Base-by-base conservation (phyloP, 2,797 vertebrate species). In the Margarornis squamiger region DNA sequence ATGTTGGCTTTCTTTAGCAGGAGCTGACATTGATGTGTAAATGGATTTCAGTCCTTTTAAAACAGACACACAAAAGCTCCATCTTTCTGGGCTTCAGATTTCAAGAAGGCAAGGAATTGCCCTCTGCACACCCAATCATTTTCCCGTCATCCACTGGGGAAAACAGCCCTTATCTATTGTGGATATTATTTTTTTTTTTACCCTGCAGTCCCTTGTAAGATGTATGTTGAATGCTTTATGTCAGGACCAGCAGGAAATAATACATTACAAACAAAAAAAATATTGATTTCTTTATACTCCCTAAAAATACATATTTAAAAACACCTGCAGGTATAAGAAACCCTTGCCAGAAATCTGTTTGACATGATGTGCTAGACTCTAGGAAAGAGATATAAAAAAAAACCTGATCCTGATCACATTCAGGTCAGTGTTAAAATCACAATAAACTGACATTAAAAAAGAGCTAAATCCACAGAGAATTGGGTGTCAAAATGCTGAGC, bases 291-390 rank as follows among this genome's bases (percentile, higher is more conserved):
- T 93, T 96, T 96, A 87, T 90, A 76, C 22, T 88, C 82, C 68
- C 92, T 94, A 95, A 96, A 96, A 95, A 93, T 95, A 94, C 68
- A 86, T 88, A 92, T 85, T 96, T 94, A 73, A 82, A 96, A 96
- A 90, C 83, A 97, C 71, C 91, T 96, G 76, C 88, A 95, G 93
- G 52, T 92, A 49, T 88, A 88, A 97, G 82, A 95, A 91, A 58
- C 20, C 20, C 73, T 88, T 88, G 45, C 71, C 79, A 86, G 78
- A 79, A 91, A 22, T n/a, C 52, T 77, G 22, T 67, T 89, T 68
- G 57, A 83, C 0, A 1, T 52, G 52, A 57, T 67, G 26, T 80
- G 46, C 58, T 90, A 90, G 54, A 76, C 51, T 83, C 58, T 70
- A 55, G 24, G 68, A 85, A 89, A 59, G 36, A 86, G 2, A 9